A percentile compares a stretch with the other conserved stretches of the same genome.
Evolutionary conservation across 2,113 vertebrate genomes (phyloP).

Genomic region (Grantiella picta): DNA sequence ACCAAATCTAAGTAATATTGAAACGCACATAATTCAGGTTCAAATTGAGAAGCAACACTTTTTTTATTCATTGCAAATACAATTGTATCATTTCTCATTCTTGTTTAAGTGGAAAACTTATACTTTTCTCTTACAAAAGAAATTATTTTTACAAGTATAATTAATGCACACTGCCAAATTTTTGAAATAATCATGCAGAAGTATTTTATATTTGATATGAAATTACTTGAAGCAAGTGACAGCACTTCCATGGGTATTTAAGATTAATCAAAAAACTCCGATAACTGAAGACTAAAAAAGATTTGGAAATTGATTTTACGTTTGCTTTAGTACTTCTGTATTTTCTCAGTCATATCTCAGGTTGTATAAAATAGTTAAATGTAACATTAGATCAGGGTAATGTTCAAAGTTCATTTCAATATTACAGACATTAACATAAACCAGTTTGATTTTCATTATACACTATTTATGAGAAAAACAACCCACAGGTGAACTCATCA

Average conservation of each 20-base stretch:
- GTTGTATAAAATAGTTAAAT: neutral
- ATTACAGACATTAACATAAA: neutral
- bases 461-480: neutral
- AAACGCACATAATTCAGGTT: neutral
- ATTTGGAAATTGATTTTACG: neutral
- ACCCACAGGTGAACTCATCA: neutral
- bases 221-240: neutral
- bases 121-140: neutral
- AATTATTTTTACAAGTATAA: neutral
- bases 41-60: neutral
- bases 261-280: neutral
- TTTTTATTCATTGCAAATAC: neutral
- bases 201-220: neutral
- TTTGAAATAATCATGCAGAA: neutral
- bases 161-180: neutral
- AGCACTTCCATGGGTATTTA: neutral
- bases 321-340: neutral
- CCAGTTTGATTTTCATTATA: neutral
- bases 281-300: neutral
- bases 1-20: neutral
- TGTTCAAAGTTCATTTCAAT: neutral
- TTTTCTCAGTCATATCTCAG: neutral
- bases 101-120: neutral
- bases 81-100: neutral
- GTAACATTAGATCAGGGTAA: neutral